These are phyloP conservation scores for Triplophysa siluroides DNA, from an alignment of 2,113 vertebrate genomes.

Conservation along the genomic window DNA sequence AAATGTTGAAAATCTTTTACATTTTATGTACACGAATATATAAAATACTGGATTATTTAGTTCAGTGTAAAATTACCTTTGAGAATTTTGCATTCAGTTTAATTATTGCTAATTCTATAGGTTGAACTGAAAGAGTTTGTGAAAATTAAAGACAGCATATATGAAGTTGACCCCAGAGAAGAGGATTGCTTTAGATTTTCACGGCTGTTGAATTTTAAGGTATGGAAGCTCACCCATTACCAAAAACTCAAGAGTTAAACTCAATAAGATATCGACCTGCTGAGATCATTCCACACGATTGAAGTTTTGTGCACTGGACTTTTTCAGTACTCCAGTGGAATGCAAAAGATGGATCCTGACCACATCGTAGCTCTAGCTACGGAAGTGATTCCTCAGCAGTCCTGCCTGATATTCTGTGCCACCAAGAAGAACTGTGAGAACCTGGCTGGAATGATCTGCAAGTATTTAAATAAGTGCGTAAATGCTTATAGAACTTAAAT, in stretches of 20 bases:
- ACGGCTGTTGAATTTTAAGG: slow-evolving; percentile 83
- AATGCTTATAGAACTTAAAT: background rate
- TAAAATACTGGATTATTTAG: too few relatives aligned
- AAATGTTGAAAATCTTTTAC: background rate
- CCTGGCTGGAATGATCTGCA: slow-evolving; percentile 93
- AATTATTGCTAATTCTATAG: slow-evolving; percentile 62
- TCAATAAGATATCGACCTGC: background rate
- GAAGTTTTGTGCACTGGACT: background rate
- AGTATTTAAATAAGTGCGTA: slow-evolving; percentile 86
- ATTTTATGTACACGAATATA: background rate
- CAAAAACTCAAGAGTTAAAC: background rate
- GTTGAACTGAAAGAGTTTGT: slow-evolving; percentile 91
- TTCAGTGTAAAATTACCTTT: background rate
- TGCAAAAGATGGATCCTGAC: slow-evolving; percentile 91
- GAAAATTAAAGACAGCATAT: slow-evolving; percentile 86
- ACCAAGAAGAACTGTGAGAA: slow-evolving; percentile 99
- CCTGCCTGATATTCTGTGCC: slow-evolving; percentile 94
- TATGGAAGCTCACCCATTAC: slow-evolving; percentile 56
- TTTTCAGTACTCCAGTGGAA: slow-evolving; percentile 79
- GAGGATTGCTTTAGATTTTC: slow-evolving; percentile 83
- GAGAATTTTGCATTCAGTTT: background rate
- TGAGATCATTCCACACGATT: background rate
- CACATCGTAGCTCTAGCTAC: slow-evolving; percentile 91
- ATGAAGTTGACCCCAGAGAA: slow-evolving; percentile 80
- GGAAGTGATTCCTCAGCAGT: slow-evolving; percentile 90